Conservation (phyloP, 2,113 vertebrate species). For the Tragelaphus scriptus region DNA sequence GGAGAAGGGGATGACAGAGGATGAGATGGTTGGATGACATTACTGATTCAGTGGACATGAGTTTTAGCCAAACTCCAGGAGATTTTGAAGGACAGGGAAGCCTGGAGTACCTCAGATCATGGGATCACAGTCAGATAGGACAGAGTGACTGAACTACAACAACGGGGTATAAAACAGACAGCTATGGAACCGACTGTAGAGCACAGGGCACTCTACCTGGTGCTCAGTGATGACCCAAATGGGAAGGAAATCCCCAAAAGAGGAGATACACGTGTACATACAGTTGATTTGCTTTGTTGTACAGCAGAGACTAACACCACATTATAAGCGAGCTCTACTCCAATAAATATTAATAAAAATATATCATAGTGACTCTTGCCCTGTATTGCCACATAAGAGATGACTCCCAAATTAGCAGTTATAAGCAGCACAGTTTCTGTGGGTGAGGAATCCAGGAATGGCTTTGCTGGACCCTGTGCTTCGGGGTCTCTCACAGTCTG, state of each 20-base stretch:
- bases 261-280: background rate
- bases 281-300: background rate
- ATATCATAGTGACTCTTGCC: background rate
- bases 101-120: background rate
- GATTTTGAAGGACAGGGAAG: background rate
- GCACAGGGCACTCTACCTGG: background rate
- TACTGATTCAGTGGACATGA: background rate
- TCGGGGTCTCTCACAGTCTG: background rate
- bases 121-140: background rate
- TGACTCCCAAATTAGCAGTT: background rate
- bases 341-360: background rate
- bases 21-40: background rate
- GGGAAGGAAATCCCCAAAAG: background rate
- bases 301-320: background rate
- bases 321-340: background rate
- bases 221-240: background rate
- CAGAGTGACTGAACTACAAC: background rate
- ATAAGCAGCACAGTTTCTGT: background rate
- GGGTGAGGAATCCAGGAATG: background rate
- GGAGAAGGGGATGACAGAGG: background rate
- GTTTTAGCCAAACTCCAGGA: background rate
- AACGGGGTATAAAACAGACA: background rate
- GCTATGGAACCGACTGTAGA: background rate
- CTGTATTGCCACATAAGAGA: background rate
- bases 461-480: background rate